Evolutionary conservation across 2,113 vertebrate genomes (phyloP).

Genomic region (Actenoides hombroni): DNA sequence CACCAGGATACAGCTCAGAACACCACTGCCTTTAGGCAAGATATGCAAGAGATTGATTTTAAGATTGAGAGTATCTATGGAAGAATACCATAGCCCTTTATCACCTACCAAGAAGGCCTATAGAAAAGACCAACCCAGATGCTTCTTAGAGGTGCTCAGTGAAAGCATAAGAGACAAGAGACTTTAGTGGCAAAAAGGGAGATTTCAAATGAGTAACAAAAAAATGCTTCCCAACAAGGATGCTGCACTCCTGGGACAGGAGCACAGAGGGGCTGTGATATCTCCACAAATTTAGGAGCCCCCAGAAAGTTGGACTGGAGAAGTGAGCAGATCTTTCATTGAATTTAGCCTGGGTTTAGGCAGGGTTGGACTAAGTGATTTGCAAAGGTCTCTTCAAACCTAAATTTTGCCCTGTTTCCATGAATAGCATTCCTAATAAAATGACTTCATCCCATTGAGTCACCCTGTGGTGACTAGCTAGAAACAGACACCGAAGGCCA

Average conservation of each 20-base stretch:
- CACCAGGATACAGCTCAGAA: neutral
- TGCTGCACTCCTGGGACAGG: neutral
- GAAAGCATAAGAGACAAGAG: neutral
- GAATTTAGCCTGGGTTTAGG: neutral
- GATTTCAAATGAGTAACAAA: neutral
- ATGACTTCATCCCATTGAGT: neutral
- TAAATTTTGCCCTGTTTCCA: neutral
- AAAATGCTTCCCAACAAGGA: neutral
- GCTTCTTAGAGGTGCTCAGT: neutral
- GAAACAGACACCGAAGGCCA: rapidly evolving
- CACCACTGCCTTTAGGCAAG: neutral
- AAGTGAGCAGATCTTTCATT: neutral
- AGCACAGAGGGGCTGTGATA: neutral
- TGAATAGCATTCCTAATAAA: neutral
- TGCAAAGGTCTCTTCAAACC: neutral
- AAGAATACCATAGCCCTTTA: neutral
- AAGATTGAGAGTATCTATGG: neutral
- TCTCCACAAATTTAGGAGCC: neutral
- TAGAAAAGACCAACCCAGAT: too few relatives aligned
- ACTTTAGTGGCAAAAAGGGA: neutral
- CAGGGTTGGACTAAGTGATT: neutral
- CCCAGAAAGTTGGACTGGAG: neutral
- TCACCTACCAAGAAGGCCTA: neutral
- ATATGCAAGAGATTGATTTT: neutral
- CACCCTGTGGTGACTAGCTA: neutral